These are phyloP conservation scores for Phlogophora meticulosa DNA, from an alignment of 2,888 invertebrate species.

Conservation along the genomic window DNA sequence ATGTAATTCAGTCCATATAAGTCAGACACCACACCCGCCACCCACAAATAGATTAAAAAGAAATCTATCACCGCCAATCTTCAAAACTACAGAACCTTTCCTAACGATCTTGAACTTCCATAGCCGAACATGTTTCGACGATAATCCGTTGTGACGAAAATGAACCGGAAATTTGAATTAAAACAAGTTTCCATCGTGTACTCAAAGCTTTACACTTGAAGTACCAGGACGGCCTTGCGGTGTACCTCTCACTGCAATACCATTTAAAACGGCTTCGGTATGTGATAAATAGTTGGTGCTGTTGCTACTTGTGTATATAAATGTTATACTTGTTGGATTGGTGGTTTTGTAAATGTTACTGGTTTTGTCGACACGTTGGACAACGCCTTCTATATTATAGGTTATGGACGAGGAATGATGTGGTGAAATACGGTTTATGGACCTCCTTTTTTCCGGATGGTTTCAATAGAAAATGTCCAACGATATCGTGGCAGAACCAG, in stretches of 20 bases:
- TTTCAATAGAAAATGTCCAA: no score
- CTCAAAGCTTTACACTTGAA: conserved; percentile 52
- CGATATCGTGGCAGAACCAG: no score
- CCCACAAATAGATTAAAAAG: no score
- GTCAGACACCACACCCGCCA: no score
- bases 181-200: conserved; percentile 53
- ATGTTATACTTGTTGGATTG: conserved; percentile 38
- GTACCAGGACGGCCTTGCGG: conserved; percentile 70
- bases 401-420: not conserved
- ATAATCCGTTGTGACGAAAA: conserved; percentile 61
- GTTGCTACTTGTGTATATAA: conserved; percentile 25
- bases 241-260: conserved; percentile 65
- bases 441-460: not conserved
- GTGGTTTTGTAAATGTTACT: conserved; percentile 45
- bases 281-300: conserved; percentile 59
- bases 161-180: conserved; percentile 55
- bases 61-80: conserved; percentile 1
- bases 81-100: conserved; percentile 19
- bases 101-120: conserved; percentile 54
- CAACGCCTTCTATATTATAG: conserved; percentile 36
- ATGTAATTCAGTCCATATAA: no score
- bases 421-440: conserved; percentile 2
- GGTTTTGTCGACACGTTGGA: conserved; percentile 19
- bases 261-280: conserved; percentile 60
- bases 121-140: conserved; percentile 33